Evolutionary conservation across 1,140 invertebrate species (phyloP), one percentile per base, ranked within the genome.

Genomic region (Charaxes varanes): DNA sequence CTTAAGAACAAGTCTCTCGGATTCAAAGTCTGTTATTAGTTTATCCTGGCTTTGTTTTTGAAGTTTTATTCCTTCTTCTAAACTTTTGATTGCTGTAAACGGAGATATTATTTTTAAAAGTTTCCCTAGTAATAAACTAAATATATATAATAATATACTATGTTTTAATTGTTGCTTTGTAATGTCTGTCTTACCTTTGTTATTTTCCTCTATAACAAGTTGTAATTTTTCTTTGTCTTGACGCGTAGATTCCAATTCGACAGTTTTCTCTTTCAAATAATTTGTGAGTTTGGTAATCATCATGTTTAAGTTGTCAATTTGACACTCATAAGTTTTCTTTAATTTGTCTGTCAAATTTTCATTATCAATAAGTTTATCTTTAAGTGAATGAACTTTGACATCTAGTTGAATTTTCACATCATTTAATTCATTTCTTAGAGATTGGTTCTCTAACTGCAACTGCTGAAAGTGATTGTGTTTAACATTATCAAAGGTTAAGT

Each of bases 281-380:
- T 50, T 63, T 2, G 54, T 67, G 2, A 73, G 22, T 32, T 73
- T 73, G 4, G 52, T 56, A 4, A 69, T 45, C 69, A 73, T 70
- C 18, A 67, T 41, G 43, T 73, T 73, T 13, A 70, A 49, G 30
- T 73, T 73, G 18, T 73, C 69, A 13, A 73, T 67, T 36, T 73
- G 69, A 32, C 50, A 56, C 28, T 73, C 69, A 24, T 73, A 73
- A 2, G 57, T 62, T 28, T 49, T 53, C 34, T 67, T 73, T 13
- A 73, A 19, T 41, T 73, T 73, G 2, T 73, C 69, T 0, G 69
- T 70, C 14, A 69, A 41, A 46, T 60, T 50, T 27, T 69, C 69
- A 33, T 69, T 73, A 21, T 73, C 61, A 27, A 62, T 47, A 0
- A 73, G 41, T 47, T 73, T 73, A 12, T 73, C 69, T 30, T 73